Base-by-base conservation (phyloP, 2,888 invertebrate species). In the Pristionchus arcanus region DNA sequence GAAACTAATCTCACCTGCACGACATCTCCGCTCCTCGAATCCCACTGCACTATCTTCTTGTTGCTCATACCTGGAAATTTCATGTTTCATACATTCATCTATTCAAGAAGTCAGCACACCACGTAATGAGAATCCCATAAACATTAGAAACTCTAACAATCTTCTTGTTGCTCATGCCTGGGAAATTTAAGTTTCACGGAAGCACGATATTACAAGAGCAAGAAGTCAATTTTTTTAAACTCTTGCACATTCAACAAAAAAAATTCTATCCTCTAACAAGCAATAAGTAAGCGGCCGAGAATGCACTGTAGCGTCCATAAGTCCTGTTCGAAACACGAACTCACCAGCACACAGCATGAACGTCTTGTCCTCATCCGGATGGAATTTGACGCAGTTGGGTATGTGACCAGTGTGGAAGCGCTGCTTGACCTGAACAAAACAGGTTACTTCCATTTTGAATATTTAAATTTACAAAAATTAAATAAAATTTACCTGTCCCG, bases 41-140 rank as follows among this genome's bases (percentile, higher is more conserved):
- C 99, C 98, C 99, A 99, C 98, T 98, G 99, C 94, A 99, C 97
- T 93, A 99, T 99, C 96, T 99, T 99, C 96, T 99, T 99, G 95
- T 99, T 99, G 0, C 98, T 98, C 2, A 98, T 99, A 90, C 99
- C 99, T 85, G 84, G 9, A 81, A 16, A 7, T 2, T 31, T 71
- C 15, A 28, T 13, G 16, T 16, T 71, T 49, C 42, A 71, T 25
- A 71, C 28, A 16, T 2, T 34, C 71, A 71, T 28, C 1, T 25
- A n/a, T 13, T 28, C 1, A 15, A n/a, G 21, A 71, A 28, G 3
- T 42, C 42, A 42, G 42, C 42, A 42, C 3, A n/a, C n/a, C n/a
- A n/a, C n/a, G n/a, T n/a, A n/a, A n/a, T n/a, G n/a, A n/a, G n/a
- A n/a, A n/a, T n/a, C n/a, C n/a, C n/a, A n/a, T n/a, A n/a, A n/a